Conservation (phyloP, 1,140 invertebrate genomes). For the Drosophila kurseongensis region DNA sequence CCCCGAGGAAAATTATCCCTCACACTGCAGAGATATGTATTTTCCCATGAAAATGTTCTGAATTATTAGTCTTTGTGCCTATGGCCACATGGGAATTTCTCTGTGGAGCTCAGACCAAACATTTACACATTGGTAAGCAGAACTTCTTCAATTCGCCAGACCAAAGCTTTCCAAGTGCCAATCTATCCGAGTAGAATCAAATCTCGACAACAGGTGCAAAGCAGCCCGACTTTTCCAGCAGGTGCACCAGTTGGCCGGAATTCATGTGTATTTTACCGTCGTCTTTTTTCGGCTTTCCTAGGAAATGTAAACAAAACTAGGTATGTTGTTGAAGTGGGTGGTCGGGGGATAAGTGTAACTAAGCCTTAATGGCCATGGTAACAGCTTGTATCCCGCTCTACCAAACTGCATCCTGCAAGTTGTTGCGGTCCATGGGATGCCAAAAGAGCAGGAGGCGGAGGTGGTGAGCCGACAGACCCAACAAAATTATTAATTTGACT, state of each 20-base stretch:
- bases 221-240: neutral
- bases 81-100: slow-evolving; percentile 20
- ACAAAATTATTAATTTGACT: slow-evolving; percentile 82
- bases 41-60: slow-evolving; percentile 44
- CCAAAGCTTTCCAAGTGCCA: slow-evolving; percentile 8
- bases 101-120: neutral
- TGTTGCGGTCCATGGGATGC: slow-evolving; percentile 31
- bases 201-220: slow-evolving; percentile 43
- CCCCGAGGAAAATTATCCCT: slow-evolving; percentile 17
- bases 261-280: slow-evolving; percentile 39
- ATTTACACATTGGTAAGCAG: slow-evolving; percentile 14
- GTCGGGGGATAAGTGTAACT: slow-evolving; percentile 30
- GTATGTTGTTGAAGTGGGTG: slow-evolving; percentile 1
- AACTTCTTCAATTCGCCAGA: slow-evolving; percentile 28
- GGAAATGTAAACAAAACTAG: slow-evolving; percentile 61
- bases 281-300: slow-evolving; percentile 42
- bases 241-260: neutral
- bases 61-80: slow-evolving; percentile 21
- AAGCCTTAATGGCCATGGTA: slow-evolving; percentile 54
- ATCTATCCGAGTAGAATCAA: slow-evolving; percentile 4
- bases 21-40: slow-evolving; percentile 7
- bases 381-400: slow-evolving; percentile 14
- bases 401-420: slow-evolving; percentile 34
- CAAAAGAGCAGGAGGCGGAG: slow-evolving; percentile 1
- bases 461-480: slow-evolving; percentile 24